Evolutionary conservation across 2,797 vertebrate species (phyloP).

Genomic region (Pangasius krempfi): DNA sequence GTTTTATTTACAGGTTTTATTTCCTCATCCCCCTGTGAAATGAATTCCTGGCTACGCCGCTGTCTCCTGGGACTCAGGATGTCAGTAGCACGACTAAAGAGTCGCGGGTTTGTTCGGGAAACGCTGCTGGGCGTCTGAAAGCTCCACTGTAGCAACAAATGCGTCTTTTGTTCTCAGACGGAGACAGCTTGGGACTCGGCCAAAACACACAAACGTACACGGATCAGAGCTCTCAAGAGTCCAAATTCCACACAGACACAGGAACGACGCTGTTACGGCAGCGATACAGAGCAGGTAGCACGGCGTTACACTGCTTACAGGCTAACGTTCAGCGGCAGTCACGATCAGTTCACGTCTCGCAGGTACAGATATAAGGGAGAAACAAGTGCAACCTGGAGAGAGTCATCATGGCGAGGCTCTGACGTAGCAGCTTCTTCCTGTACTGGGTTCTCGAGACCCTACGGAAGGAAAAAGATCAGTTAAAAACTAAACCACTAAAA

Average conservation of each 20-base stretch:
- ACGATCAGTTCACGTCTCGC: neutral
- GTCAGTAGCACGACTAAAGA: neutral
- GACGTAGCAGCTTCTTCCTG: conserved; percentile 61
- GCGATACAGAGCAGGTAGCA: too few relatives aligned
- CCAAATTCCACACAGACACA: neutral
- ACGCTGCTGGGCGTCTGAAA: neutral
- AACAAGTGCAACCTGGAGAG: conserved; percentile 68
- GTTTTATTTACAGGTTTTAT: neutral
- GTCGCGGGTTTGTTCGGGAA: conserved; percentile 13
- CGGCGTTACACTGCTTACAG: neutral
- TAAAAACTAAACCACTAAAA: neutral
- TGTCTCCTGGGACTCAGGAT: neutral
- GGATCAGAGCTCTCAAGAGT: neutral
- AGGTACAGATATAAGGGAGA: neutral
- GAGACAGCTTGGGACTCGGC: conserved; percentile 14
- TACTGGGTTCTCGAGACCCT: conserved; percentile 52
- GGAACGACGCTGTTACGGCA: neutral
- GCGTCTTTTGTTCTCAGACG: conserved; percentile 12
- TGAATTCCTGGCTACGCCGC: neutral
- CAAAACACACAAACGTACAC: conserved; percentile 27
- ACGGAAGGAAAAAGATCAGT: conserved; percentile 38
- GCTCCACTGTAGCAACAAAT: conserved; percentile 36
- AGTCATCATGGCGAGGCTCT: conserved; percentile 72
- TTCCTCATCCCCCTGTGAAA: neutral
- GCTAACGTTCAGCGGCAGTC: neutral